Evolutionary conservation across 2,888 invertebrate genomes (phyloP).

Genomic region (Scaptomyza cyrtandrae): DNA sequence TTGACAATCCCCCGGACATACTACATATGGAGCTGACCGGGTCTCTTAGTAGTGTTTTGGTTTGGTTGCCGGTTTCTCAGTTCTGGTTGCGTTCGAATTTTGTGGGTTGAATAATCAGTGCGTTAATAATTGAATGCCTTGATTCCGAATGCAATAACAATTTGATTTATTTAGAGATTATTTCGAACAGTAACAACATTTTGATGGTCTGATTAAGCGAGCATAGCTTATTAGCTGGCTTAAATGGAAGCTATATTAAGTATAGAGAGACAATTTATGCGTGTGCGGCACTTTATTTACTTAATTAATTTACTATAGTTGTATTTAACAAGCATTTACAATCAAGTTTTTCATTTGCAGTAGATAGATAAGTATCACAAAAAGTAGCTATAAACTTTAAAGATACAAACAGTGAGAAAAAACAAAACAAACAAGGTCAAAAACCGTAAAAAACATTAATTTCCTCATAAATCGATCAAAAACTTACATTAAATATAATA

Average conservation of each 20-base stretch:
- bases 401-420: too few species aligned
- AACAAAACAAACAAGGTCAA: too few species aligned
- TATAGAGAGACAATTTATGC: background rate
- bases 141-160: conserved; percentile 61
- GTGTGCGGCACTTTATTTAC: background rate
- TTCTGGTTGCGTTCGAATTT: conserved; percentile 3
- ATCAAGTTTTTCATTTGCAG: too few species aligned
- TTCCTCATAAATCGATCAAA: too few species aligned
- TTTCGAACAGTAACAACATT: conserved; percentile 23
- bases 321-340: conserved; percentile 2
- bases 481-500: too few species aligned
- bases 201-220: conserved; percentile 23
- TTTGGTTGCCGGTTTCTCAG: background rate
- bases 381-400: too few species aligned
- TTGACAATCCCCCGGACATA: conserved; percentile 51
- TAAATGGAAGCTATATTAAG: accelerated
- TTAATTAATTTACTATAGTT: background rate
- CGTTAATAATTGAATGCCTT: conserved; percentile 63
- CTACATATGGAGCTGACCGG: conserved; percentile 37
- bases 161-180: conserved; percentile 65
- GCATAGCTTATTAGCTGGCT: background rate
- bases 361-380: too few species aligned
- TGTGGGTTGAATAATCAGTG: conserved; percentile 32
- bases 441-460: too few species aligned
- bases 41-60: conserved; percentile 1